A percentile compares a stretch with the other conserved stretches of the same genome.
phyloP scores from a whole-genome alignment of 2,797 vertebrate species.

The Cercopithecus petaurista region DNA sequence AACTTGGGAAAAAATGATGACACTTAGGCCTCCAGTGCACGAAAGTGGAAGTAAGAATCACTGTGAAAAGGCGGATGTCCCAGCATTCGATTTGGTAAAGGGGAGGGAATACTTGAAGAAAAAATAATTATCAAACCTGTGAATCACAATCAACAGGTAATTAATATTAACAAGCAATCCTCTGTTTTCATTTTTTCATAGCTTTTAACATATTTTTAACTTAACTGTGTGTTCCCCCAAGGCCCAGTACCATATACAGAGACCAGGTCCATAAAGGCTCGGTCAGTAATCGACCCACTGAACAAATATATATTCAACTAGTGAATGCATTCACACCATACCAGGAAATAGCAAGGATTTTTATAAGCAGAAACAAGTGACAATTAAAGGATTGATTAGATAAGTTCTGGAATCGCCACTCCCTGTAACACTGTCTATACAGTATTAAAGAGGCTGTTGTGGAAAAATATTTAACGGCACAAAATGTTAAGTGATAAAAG shows the following conservation, averaged over 20 bases:
- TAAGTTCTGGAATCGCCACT: background rate
- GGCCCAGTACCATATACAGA: background rate
- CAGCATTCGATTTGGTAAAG: background rate
- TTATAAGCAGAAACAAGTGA: background rate
- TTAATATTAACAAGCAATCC: background rate
- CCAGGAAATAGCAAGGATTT: background rate
- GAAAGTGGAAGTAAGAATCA: fast-evolving
- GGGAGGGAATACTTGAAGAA: background rate
- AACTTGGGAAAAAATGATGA: background rate
- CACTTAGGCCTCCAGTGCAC: background rate
- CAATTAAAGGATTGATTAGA: background rate
- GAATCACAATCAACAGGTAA: background rate
- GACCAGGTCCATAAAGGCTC: background rate
- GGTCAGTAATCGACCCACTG: background rate
- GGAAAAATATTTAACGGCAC: background rate
- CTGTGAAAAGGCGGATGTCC: background rate
- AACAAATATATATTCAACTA: background rate
- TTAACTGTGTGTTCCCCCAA: background rate
- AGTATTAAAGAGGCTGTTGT: fast-evolving
- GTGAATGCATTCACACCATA: background rate
- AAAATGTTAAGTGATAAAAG: background rate
- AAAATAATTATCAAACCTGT: background rate
- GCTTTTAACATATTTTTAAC: background rate
- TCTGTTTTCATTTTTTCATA: background rate
- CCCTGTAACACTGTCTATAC: too few species aligned